phyloP scores from a whole-genome alignment of 2,888 invertebrate genomes.

The Phytoseiulus persimilis region DNA sequence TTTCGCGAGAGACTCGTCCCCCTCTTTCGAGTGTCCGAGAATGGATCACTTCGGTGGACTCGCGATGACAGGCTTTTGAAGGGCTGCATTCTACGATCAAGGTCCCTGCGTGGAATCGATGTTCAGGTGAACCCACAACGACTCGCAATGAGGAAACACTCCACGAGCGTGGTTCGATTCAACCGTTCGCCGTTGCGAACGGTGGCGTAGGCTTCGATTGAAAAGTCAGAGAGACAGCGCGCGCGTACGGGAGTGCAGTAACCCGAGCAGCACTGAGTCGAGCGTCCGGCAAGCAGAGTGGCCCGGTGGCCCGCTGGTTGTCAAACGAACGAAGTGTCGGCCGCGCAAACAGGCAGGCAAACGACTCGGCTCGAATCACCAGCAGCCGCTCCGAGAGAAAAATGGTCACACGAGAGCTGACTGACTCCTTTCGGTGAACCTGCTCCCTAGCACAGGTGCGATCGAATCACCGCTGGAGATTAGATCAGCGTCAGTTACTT shows the following conservation, averaged over 20 bases:
- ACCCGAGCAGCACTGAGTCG: not conserved
- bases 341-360: not conserved
- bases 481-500: not conserved
- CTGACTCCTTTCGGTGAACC: not conserved
- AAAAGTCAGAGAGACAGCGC: not conserved
- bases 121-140: not conserved
- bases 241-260: not conserved
- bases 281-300: not conserved
- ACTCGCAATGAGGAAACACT: not conserved
- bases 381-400: not conserved
- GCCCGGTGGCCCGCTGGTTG: not conserved
- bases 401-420: not conserved
- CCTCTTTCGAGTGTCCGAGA: too few relatives aligned
- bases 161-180: not conserved
- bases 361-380: not conserved
- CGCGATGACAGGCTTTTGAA: too few relatives aligned
- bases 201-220: not conserved
- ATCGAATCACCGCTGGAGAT: not conserved
- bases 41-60: too few relatives aligned
- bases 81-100: too few relatives aligned
- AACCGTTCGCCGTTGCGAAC: too few relatives aligned
- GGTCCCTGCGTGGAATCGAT: not conserved
- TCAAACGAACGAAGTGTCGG: not conserved
- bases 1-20: too few relatives aligned
- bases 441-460: not conserved